Percentiles rank a stretch among this genome's conserved stretches.
These are phyloP conservation scores for Dromococcyx pavoninus DNA, from an alignment of 2,797 vertebrate genomes.

Conservation along the genomic window DNA sequence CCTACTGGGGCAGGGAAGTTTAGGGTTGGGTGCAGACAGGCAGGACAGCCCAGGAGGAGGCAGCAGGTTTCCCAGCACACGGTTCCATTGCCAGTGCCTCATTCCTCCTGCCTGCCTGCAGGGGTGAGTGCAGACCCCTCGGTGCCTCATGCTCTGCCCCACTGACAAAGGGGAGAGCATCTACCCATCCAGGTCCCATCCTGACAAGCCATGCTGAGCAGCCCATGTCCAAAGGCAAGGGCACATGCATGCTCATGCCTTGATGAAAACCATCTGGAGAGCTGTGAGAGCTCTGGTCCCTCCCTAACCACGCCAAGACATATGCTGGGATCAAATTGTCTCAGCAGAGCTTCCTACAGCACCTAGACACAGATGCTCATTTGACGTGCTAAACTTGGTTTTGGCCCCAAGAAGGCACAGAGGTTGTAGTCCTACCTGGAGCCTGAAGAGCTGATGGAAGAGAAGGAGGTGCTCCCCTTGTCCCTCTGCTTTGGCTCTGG, in stretches of 20 bases:
- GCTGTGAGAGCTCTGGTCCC: neutral
- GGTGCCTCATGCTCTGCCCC: rapidly evolving
- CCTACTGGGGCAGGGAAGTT: neutral
- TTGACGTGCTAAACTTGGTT: neutral
- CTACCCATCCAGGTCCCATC: rapidly evolving
- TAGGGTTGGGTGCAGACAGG: neutral
- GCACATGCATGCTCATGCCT: rapidly evolving
- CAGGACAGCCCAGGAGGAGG: neutral
- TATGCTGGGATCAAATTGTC: neutral
- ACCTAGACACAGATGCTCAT: neutral
- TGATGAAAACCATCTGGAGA: neutral
- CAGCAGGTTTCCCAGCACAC: neutral
- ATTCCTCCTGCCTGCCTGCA: neutral
- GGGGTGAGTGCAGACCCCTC: neutral
- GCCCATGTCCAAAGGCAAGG: rapidly evolving
- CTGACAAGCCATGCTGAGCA: neutral
- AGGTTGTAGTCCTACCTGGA: neutral
- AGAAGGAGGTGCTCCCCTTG: rapidly evolving
- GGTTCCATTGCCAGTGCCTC: rapidly evolving
- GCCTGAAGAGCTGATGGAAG: neutral
- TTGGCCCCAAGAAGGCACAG: neutral
- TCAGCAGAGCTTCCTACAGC: neutral
- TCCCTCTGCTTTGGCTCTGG: neutral
- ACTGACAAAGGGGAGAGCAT: neutral
- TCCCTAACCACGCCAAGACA: neutral